Evolutionary conservation across 2,888 invertebrate species (phyloP), one percentile per base, ranked within the genome.

Genomic region (Coenonympha arcania): DNA sequence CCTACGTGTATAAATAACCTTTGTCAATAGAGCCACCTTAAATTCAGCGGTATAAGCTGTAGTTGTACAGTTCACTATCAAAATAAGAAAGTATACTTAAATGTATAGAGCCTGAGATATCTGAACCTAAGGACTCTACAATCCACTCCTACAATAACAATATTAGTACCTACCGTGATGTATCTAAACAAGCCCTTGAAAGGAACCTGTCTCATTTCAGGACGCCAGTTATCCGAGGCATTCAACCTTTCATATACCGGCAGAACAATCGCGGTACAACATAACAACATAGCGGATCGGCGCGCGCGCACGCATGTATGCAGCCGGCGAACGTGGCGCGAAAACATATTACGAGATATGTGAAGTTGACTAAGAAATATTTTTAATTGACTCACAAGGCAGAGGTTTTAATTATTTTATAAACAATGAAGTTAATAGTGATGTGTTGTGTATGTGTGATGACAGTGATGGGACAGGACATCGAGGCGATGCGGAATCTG

Each of bases 401-500:
- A 11, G 9, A 20, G 39, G 24, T 24, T 15, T 22, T 9, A 9
- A 19, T 20, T 11, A n/a, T 36, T 36, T 28, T 28, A n/a, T n/a
- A n/a, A 41, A 57, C 47, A 52, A 60, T 60, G 61, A 42, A 47
- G 48, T 48, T 57, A 31, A 30, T 56, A 54, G 57, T 61, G 58
- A 31, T 59, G 55, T 61, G 58, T 22, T 73, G 71, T 73, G 71
- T 73, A 51, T 62, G 61, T 63, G 62, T 52, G 46, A 71, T 70
- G 66, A 66, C 71, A 59, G 80, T 72, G 54, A 62, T 66, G 30
- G 76, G 71, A 44, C 84, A 85, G 60, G 73, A 81, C 50, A 51
- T 70, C 2, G 76, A 72, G 30, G 64, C 72, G 6, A 77, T 81
- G 73, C 60, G 54, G 19, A 65, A 68, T 33, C 68, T 85, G 76